Percentiles rank a stretch among this genome's conserved stretches.
phyloP scores from a whole-genome alignment of 2,888 invertebrate genomes.

The Meliscaeva auricollis region DNA sequence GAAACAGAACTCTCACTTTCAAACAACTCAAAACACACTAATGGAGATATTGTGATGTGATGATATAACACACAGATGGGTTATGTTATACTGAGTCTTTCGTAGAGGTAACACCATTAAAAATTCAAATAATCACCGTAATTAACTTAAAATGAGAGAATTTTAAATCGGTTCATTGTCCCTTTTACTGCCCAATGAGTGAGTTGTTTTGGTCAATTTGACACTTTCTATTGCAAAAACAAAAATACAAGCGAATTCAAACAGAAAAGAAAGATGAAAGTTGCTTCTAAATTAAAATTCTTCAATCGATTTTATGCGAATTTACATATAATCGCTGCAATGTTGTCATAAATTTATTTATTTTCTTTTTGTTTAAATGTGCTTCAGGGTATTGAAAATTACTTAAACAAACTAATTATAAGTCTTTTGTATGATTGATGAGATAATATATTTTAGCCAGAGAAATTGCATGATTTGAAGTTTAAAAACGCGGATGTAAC shows the following conservation, averaged over 20 bases:
- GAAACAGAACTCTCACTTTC: conserved; percentile 29
- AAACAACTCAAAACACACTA: conserved; percentile 3
- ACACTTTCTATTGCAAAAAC: conserved; percentile 16
- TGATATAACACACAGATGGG: conserved; percentile 5
- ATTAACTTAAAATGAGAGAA: conserved; percentile 27
- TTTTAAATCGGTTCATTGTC: conserved; percentile 16
- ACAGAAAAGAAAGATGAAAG: conserved; percentile 27
- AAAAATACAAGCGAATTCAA: not conserved
- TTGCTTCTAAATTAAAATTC: conserved; percentile 18
- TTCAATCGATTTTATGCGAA: conserved; percentile 18
- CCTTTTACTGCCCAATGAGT: not conserved
- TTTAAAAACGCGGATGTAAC: not conserved
- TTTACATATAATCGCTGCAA: not conserved
- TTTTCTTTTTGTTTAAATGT: not conserved
- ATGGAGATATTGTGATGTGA: not conserved
- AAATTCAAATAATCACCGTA: conserved; percentile 21
- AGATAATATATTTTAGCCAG: conserved; percentile 11
- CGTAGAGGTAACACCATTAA: not conserved
- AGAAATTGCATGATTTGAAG: not conserved
- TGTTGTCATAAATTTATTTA: no score
- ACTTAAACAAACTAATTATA: conserved; percentile 17
- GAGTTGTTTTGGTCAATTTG: not conserved
- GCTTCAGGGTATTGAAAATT: conserved; percentile 14
- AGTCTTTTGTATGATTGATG: conserved; percentile 30
- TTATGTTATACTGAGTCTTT: no score